A percentile compares a stretch with the other conserved stretches of the same genome.
These are phyloP conservation scores for Hyaena hyaena DNA, from an alignment of 2,113 vertebrate species.

Conservation along the genomic window DNA sequence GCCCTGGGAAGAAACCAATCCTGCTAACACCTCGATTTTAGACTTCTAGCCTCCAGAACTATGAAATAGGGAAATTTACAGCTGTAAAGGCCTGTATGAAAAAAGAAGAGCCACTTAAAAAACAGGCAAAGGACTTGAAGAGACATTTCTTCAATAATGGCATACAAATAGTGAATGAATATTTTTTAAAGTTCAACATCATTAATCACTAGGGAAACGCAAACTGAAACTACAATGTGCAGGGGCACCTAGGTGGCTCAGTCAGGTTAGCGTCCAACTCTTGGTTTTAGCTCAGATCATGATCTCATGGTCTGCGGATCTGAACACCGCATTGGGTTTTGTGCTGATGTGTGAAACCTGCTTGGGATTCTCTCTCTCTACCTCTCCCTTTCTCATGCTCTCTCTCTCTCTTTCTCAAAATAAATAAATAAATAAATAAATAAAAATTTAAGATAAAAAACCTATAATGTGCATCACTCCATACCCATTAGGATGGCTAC, in stretches of 20 bases:
- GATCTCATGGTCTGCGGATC: too few relatives aligned
- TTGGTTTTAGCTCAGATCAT: too few relatives aligned
- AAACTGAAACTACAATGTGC: neutral
- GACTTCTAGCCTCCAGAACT: neutral
- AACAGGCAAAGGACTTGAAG: neutral
- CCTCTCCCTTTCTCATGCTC: too few relatives aligned
- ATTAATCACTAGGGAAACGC: neutral
- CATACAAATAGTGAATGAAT: neutral
- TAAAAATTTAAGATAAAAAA: too few relatives aligned
- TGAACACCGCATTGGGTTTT: too few relatives aligned
- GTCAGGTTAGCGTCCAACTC: too few relatives aligned
- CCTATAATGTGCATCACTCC: too few relatives aligned
- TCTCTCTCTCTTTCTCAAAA: too few relatives aligned
- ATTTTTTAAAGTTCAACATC: neutral
- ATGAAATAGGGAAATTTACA: neutral
- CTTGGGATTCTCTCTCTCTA: too few relatives aligned
- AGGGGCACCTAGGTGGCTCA: too few relatives aligned
- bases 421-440: too few relatives aligned
- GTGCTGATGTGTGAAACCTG: too few relatives aligned
- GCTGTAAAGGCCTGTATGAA: neutral
- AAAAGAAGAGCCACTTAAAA: neutral
- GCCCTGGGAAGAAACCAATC: neutral
- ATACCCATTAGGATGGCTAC: neutral
- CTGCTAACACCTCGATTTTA: neutral
- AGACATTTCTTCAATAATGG: neutral